Evolutionary conservation across 1,140 invertebrate genomes (phyloP), one percentile per base, ranked within the genome.

Genomic region (Antheraea mylitta): DNA sequence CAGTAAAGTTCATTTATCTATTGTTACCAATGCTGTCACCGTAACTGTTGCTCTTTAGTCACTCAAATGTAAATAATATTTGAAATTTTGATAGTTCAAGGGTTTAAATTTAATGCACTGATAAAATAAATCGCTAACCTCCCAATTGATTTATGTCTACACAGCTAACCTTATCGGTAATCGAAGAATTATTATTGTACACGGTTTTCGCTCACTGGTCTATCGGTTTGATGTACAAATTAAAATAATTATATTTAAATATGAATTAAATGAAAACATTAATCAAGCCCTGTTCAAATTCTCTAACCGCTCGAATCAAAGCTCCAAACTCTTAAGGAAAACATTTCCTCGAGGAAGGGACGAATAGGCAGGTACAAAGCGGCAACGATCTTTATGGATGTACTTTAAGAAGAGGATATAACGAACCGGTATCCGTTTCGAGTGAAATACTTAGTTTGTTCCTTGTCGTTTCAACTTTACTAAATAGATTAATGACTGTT

Each of bases 401-500:
- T 71, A 67, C 72, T 19, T 16, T 63, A 74, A 74, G 72, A 76
- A 79, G 77, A 70, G 73, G 77, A 75, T 81, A 76, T 79, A 81
- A 81, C 77, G 80, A 81, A 79, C 74, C 77, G 70, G 72, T 68
- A 73, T 75, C 67, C 67, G 71, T 69, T 72, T 18, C 70, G 71
- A 79, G 76, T 77, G 79, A 72, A 76, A 75, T 73, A 72, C 75
- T 80, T 80, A 69, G 72, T 80, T 68, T 70, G 45, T 53, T 53
- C 5, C 45, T n/a, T 13, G 45, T 53, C 45, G 45, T 53, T 53
- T 53, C 45, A 53, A 53, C 45, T 53, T 53, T 53, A 53, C 45
- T 53, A 53, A 53, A 53, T 53, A 13, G 45, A 53, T 53, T 53
- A 53, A 53, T 16, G 45, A n/a, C 45, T 53, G 45, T 53, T 53